phyloP scores from a whole-genome alignment of 2,888 invertebrate genomes.

The Drosophila multiciliata region DNA sequence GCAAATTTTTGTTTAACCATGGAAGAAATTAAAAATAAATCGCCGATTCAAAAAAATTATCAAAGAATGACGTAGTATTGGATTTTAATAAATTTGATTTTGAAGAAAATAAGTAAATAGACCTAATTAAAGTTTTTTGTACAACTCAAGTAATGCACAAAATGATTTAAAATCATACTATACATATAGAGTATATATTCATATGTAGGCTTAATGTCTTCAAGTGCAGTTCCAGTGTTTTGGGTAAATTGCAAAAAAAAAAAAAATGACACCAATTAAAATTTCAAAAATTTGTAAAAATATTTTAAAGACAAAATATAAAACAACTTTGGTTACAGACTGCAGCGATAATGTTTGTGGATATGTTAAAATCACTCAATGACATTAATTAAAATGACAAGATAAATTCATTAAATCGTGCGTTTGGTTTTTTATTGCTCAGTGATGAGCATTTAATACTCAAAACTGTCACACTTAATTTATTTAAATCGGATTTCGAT shows the following conservation, averaged over 20 bases:
- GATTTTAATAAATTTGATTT: slow-evolving; percentile 17
- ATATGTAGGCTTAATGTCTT: slow-evolving; percentile 10
- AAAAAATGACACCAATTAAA: not conserved
- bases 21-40: not conserved
- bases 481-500: slow-evolving; percentile 25
- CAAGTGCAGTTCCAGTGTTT: slow-evolving; percentile 52
- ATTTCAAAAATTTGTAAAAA: not conserved
- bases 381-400: slow-evolving; percentile 15
- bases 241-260: slow-evolving; percentile 26
- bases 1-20: not conserved
- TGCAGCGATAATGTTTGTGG: not conserved
- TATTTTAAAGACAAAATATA: not conserved
- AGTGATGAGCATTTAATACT: slow-evolving; percentile 4
- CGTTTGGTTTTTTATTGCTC: slow-evolving; percentile 6
- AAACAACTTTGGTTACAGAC: not conserved
- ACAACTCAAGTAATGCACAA: slow-evolving; percentile 36
- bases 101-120: slow-evolving; percentile 30
- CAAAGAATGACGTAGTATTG: slow-evolving; percentile 19
- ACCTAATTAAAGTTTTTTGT: slow-evolving; percentile 44
- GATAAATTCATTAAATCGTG: slow-evolving; percentile 19
- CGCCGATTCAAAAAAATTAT: slow-evolving; percentile 1
- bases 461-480: slow-evolving; percentile 13
- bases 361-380: slow-evolving; percentile 11
- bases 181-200: slow-evolving; percentile 4
- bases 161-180: slow-evolving; percentile 32